phyloP scores from a whole-genome alignment of 2,113 vertebrate genomes.

The Perccottus glenii region DNA sequence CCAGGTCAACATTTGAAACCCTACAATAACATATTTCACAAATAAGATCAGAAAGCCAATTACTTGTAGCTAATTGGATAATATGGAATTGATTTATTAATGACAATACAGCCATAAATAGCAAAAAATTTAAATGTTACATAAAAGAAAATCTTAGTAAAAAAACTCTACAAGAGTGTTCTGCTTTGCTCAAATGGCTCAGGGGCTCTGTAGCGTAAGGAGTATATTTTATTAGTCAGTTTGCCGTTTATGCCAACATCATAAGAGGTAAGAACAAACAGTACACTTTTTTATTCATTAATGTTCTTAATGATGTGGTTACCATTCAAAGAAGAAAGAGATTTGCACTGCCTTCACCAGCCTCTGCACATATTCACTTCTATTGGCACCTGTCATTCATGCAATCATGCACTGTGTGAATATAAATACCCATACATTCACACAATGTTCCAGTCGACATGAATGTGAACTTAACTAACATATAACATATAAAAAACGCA shows the following conservation, averaged over 20 bases:
- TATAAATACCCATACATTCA: slow-evolving; percentile 34
- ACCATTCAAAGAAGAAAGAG: slow-evolving; percentile 11
- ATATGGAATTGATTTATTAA: background rate
- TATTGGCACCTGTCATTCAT: slow-evolving; percentile 44
- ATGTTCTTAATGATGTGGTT: no score
- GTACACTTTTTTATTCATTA: background rate
- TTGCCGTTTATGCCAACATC: slow-evolving; percentile 13
- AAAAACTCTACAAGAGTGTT: slow-evolving; percentile 29
- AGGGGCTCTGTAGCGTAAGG: slow-evolving; percentile 9
- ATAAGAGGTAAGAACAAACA: slow-evolving; percentile 27
- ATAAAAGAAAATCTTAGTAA: background rate
- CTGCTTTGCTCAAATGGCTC: slow-evolving; percentile 45
- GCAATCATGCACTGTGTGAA: slow-evolving; percentile 39
- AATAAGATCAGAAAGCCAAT: slow-evolving; percentile 15
- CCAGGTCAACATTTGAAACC: slow-evolving; percentile 22
- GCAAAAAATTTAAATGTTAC: slow-evolving; percentile 10
- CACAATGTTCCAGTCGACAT: slow-evolving; percentile 16
- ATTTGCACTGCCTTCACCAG: slow-evolving; percentile 1
- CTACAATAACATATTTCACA: slow-evolving; percentile 34
- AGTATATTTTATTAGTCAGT: background rate
- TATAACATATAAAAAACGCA: slow-evolving; percentile 57
- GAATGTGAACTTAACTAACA: slow-evolving; percentile 33
- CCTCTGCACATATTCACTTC: slow-evolving; percentile 8
- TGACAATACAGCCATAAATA: background rate
- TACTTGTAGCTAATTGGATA: background rate